phyloP scores from a whole-genome alignment of 2,888 invertebrate genomes.

The Volucella inflata region DNA sequence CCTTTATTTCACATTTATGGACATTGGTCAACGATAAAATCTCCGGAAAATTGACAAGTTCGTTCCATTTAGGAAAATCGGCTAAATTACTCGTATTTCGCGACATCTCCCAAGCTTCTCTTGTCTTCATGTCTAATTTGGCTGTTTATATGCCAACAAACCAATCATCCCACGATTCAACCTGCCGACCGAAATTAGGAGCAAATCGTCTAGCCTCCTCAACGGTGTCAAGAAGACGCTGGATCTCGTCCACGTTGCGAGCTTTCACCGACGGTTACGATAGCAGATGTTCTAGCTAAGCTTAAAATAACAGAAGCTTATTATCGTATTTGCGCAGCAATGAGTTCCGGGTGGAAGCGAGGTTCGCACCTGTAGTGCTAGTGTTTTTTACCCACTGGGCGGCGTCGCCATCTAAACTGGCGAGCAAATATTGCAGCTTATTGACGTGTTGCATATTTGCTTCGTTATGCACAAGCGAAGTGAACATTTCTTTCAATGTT shows the following conservation, averaged over 20 bases:
- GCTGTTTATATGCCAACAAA: conserved; percentile 4
- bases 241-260: conserved; percentile 7
- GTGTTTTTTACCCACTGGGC: background rate
- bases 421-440: background rate
- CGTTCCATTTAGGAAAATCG: background rate
- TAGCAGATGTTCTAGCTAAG: too few species aligned
- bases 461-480: conserved; percentile 12
- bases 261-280: too few species aligned
- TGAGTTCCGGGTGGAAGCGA: background rate
- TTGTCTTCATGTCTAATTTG: background rate
- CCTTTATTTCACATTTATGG: background rate
- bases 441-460: conserved; percentile 1
- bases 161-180: conserved; percentile 15
- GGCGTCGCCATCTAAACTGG: conserved; percentile 3
- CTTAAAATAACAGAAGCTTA: background rate
- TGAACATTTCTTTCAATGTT: conserved; percentile 13
- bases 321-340: background rate
- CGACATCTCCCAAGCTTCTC: conserved; percentile 6
- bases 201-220: background rate
- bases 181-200: conserved; percentile 5
- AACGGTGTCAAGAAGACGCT: background rate
- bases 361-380: background rate
- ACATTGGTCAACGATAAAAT: conserved; percentile 3
- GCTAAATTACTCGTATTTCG: conserved; percentile 1
- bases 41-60: conserved; percentile 8